A percentile compares a stretch with the other conserved stretches of the same genome.
phyloP scores from a whole-genome alignment of 2,888 invertebrate genomes.

The Brenthis hecate region DNA sequence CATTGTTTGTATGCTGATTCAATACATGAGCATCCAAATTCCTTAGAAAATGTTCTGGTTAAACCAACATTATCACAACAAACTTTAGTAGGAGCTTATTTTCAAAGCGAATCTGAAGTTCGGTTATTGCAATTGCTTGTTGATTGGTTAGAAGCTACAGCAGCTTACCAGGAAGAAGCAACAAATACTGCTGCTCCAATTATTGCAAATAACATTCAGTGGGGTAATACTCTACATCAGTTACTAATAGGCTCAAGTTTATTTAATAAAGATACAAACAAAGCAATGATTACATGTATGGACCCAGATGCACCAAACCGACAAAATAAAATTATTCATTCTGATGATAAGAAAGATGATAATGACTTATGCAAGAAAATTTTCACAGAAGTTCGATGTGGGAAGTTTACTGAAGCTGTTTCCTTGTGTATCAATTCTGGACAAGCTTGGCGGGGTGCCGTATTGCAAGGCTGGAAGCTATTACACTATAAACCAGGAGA shows the following conservation, averaged over 20 bases:
- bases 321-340: slow-evolving; percentile 90
- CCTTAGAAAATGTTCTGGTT: slow-evolving; percentile 70
- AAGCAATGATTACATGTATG: slow-evolving; percentile 84
- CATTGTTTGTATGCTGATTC: slow-evolving; percentile 92
- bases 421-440: slow-evolving; percentile 92
- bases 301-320: slow-evolving; percentile 95
- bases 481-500: slow-evolving; percentile 91
- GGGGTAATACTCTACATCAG: slow-evolving; percentile 95
- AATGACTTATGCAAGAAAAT: slow-evolving; percentile 80
- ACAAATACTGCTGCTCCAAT: slow-evolving; percentile 71
- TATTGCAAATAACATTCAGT: slow-evolving; percentile 86
- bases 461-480: slow-evolving; percentile 94
- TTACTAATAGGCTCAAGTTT: slow-evolving; percentile 80
- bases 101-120: slow-evolving; percentile 78
- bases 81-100: slow-evolving; percentile 65
- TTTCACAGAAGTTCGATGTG: slow-evolving; percentile 91
- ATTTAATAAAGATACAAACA: slow-evolving; percentile 72
- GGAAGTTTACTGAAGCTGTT: slow-evolving; percentile 92
- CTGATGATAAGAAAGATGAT: slow-evolving; percentile 92
- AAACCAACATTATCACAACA: slow-evolving; percentile 69
- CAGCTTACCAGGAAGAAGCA: slow-evolving; percentile 89
- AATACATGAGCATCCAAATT: slow-evolving; percentile 81
- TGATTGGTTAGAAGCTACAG: slow-evolving; percentile 95
- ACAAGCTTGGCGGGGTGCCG: slow-evolving; percentile 95
- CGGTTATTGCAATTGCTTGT: slow-evolving; percentile 91